These are phyloP conservation scores for Plodia interpunctella DNA, from an alignment of 1,140 invertebrate genomes.

Conservation along the genomic window DNA sequence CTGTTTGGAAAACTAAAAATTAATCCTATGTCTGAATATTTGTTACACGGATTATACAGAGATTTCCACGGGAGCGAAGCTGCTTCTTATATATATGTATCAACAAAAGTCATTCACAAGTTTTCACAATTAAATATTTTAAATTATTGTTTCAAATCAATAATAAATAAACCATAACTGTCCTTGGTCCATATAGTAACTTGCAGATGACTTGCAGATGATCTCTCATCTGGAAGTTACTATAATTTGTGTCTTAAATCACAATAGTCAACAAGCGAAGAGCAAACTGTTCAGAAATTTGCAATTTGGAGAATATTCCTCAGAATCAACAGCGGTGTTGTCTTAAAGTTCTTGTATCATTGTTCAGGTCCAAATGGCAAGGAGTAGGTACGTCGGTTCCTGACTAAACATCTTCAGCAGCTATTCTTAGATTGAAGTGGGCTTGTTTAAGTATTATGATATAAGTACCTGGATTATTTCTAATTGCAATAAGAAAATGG, in stretches of 20 bases:
- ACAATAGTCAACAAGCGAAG: slow-evolving; percentile 2
- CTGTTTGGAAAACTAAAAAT: too few relatives aligned
- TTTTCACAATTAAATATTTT: too few relatives aligned
- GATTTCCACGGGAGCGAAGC: too few relatives aligned
- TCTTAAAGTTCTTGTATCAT: not conserved
- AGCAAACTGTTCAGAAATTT: not conserved
- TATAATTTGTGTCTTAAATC: not conserved
- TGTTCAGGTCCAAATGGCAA: not conserved
- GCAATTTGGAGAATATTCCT: slow-evolving; percentile 2
- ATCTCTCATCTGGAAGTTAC: not conserved
- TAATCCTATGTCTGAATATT: too few relatives aligned
- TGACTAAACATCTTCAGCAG: not conserved
- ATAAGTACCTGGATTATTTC: too few relatives aligned
- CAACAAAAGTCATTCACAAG: too few relatives aligned
- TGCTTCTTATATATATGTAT: too few relatives aligned
- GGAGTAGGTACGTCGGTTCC: not conserved
- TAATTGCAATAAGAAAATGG: too few relatives aligned
- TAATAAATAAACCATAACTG: not conserved
- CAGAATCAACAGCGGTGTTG: slow-evolving; percentile 2
- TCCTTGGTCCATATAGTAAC: not conserved
- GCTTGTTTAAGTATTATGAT: not conserved
- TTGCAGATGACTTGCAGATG: not conserved
- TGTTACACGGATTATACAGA: too few relatives aligned
- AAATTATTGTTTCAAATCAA: too few relatives aligned
- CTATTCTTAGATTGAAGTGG: not conserved